A percentile compares a stretch with the other conserved stretches of the same genome.
Conservation (phyloP, 1,140 invertebrate species). For the Drosophila ficusphila region DNA sequence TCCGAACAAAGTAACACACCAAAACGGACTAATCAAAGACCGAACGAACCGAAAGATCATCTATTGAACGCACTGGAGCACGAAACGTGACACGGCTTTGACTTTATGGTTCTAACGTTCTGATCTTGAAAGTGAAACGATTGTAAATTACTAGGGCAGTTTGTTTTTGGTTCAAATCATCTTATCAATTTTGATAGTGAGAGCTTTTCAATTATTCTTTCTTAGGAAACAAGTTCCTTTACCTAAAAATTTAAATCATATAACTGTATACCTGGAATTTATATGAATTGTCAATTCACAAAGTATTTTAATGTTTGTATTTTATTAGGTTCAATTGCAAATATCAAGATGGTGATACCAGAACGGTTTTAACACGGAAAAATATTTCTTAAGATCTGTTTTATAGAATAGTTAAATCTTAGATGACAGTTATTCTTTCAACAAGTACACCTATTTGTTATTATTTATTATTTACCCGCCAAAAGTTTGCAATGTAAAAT, state of each 20-base stretch:
- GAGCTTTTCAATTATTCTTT: background rate
- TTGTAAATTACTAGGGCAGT: conserved; percentile 3
- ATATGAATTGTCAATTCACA: too few relatives aligned
- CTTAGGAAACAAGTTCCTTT: too few relatives aligned
- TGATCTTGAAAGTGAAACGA: conserved; percentile 30
- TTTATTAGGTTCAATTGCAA: too few relatives aligned
- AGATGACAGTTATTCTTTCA: background rate
- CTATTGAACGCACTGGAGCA: conserved; percentile 9
- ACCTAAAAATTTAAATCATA: too few relatives aligned
- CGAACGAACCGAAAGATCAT: conserved; percentile 32
- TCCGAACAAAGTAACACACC: conserved; percentile 41
- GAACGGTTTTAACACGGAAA: too few relatives aligned
- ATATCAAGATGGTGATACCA: too few relatives aligned
- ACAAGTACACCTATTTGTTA: background rate
- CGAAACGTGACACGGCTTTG: conserved; percentile 26
- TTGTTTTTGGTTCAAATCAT: background rate
- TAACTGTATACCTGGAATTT: too few relatives aligned
- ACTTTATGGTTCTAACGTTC: conserved; percentile 4
- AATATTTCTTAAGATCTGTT: too few relatives aligned
- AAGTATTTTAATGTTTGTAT: too few relatives aligned
- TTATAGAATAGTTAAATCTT: fast-evolving
- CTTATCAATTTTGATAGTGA: too few relatives aligned
- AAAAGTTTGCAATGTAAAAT: conserved; percentile 27
- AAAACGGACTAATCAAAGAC: conserved; percentile 63
- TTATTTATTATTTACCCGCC: conserved; percentile 49